Percentiles rank a stretch among this genome's conserved stretches.
Conservation (phyloP, 2,888 invertebrate genomes). For the Diplolepis rosae region DNA sequence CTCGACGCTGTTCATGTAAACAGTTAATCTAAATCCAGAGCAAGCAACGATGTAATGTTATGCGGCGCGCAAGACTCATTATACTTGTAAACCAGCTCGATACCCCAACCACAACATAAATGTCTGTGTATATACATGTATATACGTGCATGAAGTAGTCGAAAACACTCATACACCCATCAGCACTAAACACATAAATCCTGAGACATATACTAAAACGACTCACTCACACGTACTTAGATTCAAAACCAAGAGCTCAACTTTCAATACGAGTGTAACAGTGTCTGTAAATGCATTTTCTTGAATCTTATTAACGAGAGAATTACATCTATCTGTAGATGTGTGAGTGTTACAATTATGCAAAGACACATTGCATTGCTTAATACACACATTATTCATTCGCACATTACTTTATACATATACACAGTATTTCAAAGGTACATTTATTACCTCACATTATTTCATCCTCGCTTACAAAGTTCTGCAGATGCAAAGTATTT, state of each 20-base stretch:
- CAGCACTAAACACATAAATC: conserved; percentile 33
- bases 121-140: conserved; percentile 41
- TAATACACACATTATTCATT: neutral
- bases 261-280: conserved; percentile 18
- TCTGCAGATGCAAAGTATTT: conserved; percentile 30
- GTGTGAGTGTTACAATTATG: neutral
- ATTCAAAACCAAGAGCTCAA: conserved; percentile 29
- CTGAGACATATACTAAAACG: conserved; percentile 12
- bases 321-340: neutral
- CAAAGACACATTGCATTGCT: conserved; percentile 12
- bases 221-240: conserved; percentile 28
- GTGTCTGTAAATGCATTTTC: conserved; percentile 11
- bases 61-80: conserved; percentile 74
- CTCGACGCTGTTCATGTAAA: conserved; percentile 66
- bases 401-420: neutral
- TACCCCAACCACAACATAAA: conserved; percentile 64
- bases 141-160: conserved; percentile 38
- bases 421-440: neutral
- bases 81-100: conserved; percentile 73
- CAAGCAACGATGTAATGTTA: conserved; percentile 73
- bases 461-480: neutral
- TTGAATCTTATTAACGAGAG: conserved; percentile 28
- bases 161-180: conserved; percentile 44
- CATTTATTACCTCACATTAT: neutral
- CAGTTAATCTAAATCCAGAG: conserved; percentile 74